A percentile compares a stretch with the other conserved stretches of the same genome.
Evolutionary conservation across 2,113 vertebrate genomes (phyloP).

Genomic region (Hymenochirus boettgeri): DNA sequence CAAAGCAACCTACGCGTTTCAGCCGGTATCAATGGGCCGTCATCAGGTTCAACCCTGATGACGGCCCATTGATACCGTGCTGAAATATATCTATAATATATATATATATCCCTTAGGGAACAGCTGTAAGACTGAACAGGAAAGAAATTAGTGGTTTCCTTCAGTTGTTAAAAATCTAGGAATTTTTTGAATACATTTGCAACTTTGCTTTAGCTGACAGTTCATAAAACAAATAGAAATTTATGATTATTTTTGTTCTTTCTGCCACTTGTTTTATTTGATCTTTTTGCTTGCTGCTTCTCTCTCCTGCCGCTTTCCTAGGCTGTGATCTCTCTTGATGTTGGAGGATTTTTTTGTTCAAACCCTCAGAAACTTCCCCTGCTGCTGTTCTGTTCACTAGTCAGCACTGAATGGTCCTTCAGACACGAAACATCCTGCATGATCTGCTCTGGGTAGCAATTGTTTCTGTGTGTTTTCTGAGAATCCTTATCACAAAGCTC

Average conservation of each 20-base stretch:
- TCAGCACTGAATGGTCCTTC: not conserved
- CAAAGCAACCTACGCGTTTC: too few relatives aligned
- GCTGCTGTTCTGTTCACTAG: not conserved
- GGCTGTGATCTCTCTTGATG: slow-evolving; percentile 1
- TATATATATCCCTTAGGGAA: too few relatives aligned
- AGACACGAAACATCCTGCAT: not conserved
- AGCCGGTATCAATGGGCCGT: too few relatives aligned
- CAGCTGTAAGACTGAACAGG: too few relatives aligned
- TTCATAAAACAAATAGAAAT: not conserved
- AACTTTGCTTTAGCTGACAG: not conserved
- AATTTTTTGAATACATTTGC: too few relatives aligned
- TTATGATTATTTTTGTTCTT: not conserved
- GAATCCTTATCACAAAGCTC: not conserved
- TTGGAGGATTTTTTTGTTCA: not conserved
- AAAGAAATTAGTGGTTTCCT: too few relatives aligned
- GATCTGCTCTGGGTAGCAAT: not conserved
- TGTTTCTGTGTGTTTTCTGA: not conserved
- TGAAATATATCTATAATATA: too few relatives aligned
- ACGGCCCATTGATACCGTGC: too few relatives aligned
- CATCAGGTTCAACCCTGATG: too few relatives aligned
- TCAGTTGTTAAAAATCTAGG: too few relatives aligned
- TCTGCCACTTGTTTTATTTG: not conserved
- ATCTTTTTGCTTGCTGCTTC: not conserved
- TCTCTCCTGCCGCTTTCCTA: not conserved
- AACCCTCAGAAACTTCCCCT: slow-evolving; percentile 1